Evolutionary conservation across 2,888 invertebrate genomes (phyloP).

Genomic region (Dolichomitus sp.): DNA sequence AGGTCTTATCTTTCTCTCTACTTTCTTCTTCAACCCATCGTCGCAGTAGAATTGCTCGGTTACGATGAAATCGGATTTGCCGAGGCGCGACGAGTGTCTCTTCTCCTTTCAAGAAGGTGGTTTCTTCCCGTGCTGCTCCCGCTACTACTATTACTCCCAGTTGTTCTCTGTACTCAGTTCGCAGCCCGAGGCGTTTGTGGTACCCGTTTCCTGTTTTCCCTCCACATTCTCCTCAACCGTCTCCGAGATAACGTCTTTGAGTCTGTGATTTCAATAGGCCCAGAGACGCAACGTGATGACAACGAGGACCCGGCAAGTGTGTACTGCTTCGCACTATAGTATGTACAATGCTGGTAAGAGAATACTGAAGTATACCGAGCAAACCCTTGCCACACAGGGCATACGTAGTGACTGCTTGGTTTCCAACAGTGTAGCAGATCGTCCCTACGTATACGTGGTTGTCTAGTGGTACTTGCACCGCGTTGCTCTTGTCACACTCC

Average conservation of each 20-base stretch:
- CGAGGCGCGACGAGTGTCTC: conserved; percentile 70
- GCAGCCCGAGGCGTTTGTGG: conserved; percentile 19
- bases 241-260: conserved; percentile 67
- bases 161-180: conserved; percentile 9
- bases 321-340: conserved; percentile 24
- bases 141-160: conserved; percentile 4
- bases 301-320: conserved; percentile 40
- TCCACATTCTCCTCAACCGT: conserved; percentile 21
- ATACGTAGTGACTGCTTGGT: conserved; percentile 34
- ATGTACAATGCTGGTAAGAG: conserved; percentile 27
- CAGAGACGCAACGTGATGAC: conserved; percentile 53
- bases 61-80: conserved; percentile 78
- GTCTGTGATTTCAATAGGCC: conserved; percentile 70
- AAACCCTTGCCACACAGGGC: conserved; percentile 32
- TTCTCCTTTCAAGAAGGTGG: conserved; percentile 7
- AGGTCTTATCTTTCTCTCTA: conserved; percentile 24
- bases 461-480: conserved; percentile 14
- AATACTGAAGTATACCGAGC: neutral
- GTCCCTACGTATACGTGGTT: neutral
- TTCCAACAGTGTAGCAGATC: conserved; percentile 4
- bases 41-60: conserved; percentile 67
- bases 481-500: conserved; percentile 47
- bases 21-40: conserved; percentile 26
- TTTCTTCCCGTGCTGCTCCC: neutral
- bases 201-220: conserved; percentile 54